A percentile compares a stretch with the other conserved stretches of the same genome.
Evolutionary conservation across 2,113 vertebrate genomes (phyloP).

Genomic region (Phaetusa simplex): DNA sequence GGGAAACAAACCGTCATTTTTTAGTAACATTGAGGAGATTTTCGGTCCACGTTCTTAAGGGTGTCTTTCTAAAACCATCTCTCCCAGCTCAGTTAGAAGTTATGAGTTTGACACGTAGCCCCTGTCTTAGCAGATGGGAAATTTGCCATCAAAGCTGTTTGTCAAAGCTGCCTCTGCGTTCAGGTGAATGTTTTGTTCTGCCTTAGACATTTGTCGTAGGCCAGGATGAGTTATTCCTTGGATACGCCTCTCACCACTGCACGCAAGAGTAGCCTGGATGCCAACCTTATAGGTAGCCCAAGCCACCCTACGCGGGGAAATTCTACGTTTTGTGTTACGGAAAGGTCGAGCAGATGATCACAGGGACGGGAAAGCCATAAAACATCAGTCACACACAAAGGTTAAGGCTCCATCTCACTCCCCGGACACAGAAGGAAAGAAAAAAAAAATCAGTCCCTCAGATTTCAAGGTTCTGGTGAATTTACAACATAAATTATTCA

Average conservation of each 20-base stretch:
- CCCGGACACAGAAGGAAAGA: neutral
- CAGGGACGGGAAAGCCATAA: neutral
- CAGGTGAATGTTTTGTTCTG: neutral
- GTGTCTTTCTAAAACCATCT: neutral
- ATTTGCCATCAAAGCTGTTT: neutral
- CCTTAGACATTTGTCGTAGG: neutral
- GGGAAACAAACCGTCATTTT: neutral
- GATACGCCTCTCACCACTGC: neutral
- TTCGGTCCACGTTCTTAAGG: neutral
- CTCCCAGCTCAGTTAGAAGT: neutral
- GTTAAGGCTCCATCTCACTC: neutral
- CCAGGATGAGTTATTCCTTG: neutral
- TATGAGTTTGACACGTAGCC: neutral
- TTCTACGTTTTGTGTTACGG: neutral
- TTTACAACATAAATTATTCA: constrained; percentile 41
- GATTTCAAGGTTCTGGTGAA: constrained; percentile 37
- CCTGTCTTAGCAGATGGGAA: neutral
- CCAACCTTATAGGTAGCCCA: neutral
- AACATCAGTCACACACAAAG: neutral
- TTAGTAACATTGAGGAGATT: neutral
- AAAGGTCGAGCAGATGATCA: neutral
- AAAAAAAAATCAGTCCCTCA: neutral
- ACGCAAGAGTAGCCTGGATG: neutral
- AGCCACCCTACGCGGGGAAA: neutral
- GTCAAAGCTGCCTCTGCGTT: neutral